These are phyloP conservation scores for Drosophila rellima DNA, from an alignment of 2,888 invertebrate species.

Conservation along the genomic window DNA sequence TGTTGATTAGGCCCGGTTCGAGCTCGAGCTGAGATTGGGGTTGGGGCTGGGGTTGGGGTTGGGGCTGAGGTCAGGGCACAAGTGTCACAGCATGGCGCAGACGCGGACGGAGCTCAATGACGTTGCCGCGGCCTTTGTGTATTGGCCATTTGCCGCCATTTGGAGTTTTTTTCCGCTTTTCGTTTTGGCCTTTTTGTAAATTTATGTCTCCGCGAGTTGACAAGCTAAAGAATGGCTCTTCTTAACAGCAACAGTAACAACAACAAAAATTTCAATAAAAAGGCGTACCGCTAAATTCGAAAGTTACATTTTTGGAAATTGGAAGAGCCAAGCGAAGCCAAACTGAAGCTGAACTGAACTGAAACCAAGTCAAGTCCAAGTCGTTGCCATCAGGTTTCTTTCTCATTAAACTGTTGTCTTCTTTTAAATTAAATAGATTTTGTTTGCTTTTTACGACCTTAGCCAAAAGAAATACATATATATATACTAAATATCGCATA, in stretches of 20 bases:
- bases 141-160: constrained; percentile 70
- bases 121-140: constrained; percentile 60
- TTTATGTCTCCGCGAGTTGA: constrained; percentile 83
- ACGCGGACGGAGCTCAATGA: constrained; percentile 35
- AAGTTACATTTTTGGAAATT: constrained; percentile 83
- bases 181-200: constrained; percentile 72
- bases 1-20: constrained; percentile 66
- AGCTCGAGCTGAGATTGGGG: too few species aligned
- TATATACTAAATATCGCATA: constrained; percentile 28
- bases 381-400: constrained; percentile 70
- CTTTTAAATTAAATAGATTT: constrained; percentile 74
- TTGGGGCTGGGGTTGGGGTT: neutral
- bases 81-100: constrained; percentile 77
- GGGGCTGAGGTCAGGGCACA: constrained; percentile 61
- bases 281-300: constrained; percentile 82
- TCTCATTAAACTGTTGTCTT: constrained; percentile 71
- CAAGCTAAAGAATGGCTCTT: constrained; percentile 79
- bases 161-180: constrained; percentile 65
- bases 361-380: constrained; percentile 21
- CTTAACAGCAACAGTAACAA: constrained; percentile 44
- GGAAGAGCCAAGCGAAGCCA: constrained; percentile 38
- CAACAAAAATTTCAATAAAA: constrained; percentile 64
- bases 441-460: constrained; percentile 65
- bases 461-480: constrained; percentile 34
- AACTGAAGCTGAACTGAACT: constrained; percentile 12